Base-by-base conservation (phyloP, 2,888 invertebrate genomes). In the Phortica okadai region DNA sequence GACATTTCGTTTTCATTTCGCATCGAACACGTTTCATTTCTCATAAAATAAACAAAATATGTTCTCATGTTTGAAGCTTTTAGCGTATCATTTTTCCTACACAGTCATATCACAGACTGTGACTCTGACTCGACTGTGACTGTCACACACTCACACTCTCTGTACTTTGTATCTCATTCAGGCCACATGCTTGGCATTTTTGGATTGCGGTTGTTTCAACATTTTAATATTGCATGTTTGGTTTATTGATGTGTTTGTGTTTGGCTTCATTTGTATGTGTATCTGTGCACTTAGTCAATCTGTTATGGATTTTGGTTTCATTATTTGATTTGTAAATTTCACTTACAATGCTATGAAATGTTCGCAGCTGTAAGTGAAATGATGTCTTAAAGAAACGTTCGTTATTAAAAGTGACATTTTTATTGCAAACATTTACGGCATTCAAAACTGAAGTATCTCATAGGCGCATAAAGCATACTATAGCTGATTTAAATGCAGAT, bases 11-110 rank as follows among this genome's bases (percentile, higher is more conserved):
- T 67, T n/a, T 42, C 45, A 42, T 7, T 67, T 42, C 44, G n/a
- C 44, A 67, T 44, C 8, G 44, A 44, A 44, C 44, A 44, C 45
- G 21, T 67, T 67, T 67, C 21, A 44, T 67, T 42, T 42, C 45
- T 44, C 67, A 62, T 62, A 67, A 67, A 45, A 45, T 45, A 67
- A 44, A 45, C 67, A 44, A 6, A 67, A 50, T 50, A 11, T 50
- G 50, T 50, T 50, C 50, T 50, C 50, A 14, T 50, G 50, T 50
- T 33, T 50, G 50, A 50, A 50, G 50, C 50, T 50, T 50, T 50
- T 50, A 50, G 50, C 14, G 50, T 50, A 50, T 50, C 50, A 50
- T 14, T 50, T 50, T 50, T 50, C 50, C 50, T 50, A 50, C 8
- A 8, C 8, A 8, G 50, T 50, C 50, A 50, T 50, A 14, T 14